Base-by-base conservation (phyloP, 1,140 invertebrate species). In the Anthonomus grandis region DNA sequence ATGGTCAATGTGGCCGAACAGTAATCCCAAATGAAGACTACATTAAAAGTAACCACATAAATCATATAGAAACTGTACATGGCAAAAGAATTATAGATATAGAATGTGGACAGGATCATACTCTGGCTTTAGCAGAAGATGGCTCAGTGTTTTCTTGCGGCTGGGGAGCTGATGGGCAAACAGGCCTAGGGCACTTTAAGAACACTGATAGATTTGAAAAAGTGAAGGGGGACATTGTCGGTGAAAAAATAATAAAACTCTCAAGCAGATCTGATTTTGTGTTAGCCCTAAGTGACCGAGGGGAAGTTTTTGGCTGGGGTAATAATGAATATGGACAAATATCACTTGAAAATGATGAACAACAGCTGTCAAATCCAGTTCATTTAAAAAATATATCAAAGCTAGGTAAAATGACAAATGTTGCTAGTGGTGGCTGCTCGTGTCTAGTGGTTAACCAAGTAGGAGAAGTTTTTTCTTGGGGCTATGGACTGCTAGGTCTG, bases 291-390 rank as follows among this genome's bases (percentile, higher is more conserved):
- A 95, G 85, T 76, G 88, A 89, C 92, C 85, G 87, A 70, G 95
- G 95, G 15, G 90, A 96, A 66, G 79, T 97, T 1, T 98, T 97
- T 79, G 95, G 94, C 0, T 98, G 95, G 95, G 95, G 96, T 17
- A 98, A 96, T 72, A 89, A 89, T 1, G 96, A 98, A 76, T 97
- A 97, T 70, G 83, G 83, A 2, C 95, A 98, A 72, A 75, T 98
- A 24, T 70, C 74, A 10, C 74, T 74, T 66, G 46, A 63, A 5
- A 64, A 66, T 18, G 76, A 76, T 24, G 70, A 78, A 27, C 77
- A 78, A 46, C 87, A 90, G 72, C 72, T 89, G 8, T 83, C 86
- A 69, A 79, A 81, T 37, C 86, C 94, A 0, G 81, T 78, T 10
- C 76, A 85, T 62, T 64, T 97, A 2, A 75, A 81, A 51, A 69